Base-by-base conservation (phyloP, 2,888 invertebrate genomes). In the Asteroscopus sphinx region DNA sequence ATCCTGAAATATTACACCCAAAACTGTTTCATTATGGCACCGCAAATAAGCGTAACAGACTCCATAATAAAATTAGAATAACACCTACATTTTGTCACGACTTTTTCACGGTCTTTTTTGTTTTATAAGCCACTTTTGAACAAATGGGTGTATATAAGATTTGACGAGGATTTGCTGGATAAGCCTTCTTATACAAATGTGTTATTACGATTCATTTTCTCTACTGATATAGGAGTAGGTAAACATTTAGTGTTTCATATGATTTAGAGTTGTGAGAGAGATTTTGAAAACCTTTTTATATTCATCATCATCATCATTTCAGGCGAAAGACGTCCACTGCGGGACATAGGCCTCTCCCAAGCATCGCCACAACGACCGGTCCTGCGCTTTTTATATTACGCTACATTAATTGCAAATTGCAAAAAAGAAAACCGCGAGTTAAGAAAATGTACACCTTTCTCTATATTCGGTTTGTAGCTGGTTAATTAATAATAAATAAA, bases 141-240 rank as follows among this genome's bases (percentile, higher is more conserved):
- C 2, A 48, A 61, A 49, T 49, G 25, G n/a, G 9, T 52, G 44
- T 42, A 26, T 30, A 70, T 51, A 35, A 52, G 56, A 70, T 71
- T 70, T 4, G 9, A 16, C 7, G 25, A 36, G 48, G 51, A 61
- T 60, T 61, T 37, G 11, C 1, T 8, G 39, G 32, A 16, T 61
- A 70, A 73, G 36, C 70, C 58, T 52, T 45, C 58, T 65, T 45
- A 11, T 11, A 33, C 46, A 9, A 25, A 35, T 26, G 12, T 56
- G 21, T n/a, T 63, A 33, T 25, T 49, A n/a, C 17, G 36, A 49
- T 37, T 55, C 35, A 42, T 35, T 49, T 55, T 41, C 11, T 36
- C 0, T 41, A 8, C 8, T 33, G 9, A 12, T 32, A 7, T 42
- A 3, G n/a, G 8, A n/a, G 16, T 30, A 11, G 1, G 17, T n/a